Base-by-base conservation (phyloP, 2,113 vertebrate genomes). In the Tragelaphus strepsiceros region DNA sequence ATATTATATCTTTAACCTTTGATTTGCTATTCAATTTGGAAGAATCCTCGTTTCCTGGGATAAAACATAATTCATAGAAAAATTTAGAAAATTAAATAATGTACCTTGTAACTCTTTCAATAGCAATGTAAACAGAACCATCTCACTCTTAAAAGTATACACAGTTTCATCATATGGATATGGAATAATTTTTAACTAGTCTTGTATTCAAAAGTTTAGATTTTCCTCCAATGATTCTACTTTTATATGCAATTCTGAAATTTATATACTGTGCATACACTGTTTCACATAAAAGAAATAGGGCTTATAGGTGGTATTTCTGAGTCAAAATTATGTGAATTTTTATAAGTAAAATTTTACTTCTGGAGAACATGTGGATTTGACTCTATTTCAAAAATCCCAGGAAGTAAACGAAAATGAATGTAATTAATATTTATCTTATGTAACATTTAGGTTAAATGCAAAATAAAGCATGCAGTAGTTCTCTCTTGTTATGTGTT, bases 391-490 rank as follows among this genome's bases (percentile, higher is more conserved):
- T 85, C 84, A 95, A 94, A 95, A 88, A 53, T 56, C 92, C 43
- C 22, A 78, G 59, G 77, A 92, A 95, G 22, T 77, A 93, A 82
- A 81, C 77, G 10, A 92, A 94, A 96, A 85, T 84, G 11, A 92
- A 74, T 86, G 0, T 53, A 89, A 96, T 61, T 53, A 59, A 49
- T 49, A 90, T 97, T 96, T 83, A 93, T 67, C 71, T 93, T 87
- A n/a, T 74, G 4, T 67, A 89, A n/a, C 3, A 91, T 61, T 61
- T 77, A 81, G 21, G 3, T 39, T 90, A 96, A 93, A 92, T 77
- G 21, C 32, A 67, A 82, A 86, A 91, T 77, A 86, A 64, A 82
- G 1, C 1, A 77, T 1, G 1, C 1, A 43, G 6, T 3, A 78
- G 5, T 83, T 85, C 17, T 77, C 6, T 59, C 90, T 85, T 84